These are phyloP conservation scores for Isoperla grammatica DNA, from an alignment of 2,888 invertebrate species.

Conservation along the genomic window DNA sequence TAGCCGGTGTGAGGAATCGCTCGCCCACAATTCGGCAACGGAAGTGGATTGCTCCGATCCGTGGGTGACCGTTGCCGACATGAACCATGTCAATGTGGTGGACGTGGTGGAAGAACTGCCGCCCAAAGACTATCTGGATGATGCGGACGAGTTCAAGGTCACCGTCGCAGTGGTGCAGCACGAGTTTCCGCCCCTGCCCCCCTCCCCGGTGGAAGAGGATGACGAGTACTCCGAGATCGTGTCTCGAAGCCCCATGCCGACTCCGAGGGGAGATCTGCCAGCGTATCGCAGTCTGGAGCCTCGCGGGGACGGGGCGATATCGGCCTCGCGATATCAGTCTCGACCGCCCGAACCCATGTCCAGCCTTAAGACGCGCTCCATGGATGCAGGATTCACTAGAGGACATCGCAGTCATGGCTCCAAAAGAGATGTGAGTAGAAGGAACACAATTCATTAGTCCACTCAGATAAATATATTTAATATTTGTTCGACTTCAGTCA, in stretches of 20 bases:
- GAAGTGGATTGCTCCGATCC: slow-evolving; percentile 30
- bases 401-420: slow-evolving; percentile 41
- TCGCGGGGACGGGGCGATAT: slow-evolving; percentile 1
- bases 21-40: slow-evolving; percentile 11
- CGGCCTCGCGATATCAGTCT: not conserved
- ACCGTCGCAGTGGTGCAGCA: slow-evolving; percentile 61
- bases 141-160: slow-evolving; percentile 42
- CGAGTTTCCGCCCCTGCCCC: slow-evolving; percentile 70
- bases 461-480: too few species aligned
- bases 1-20: slow-evolving; percentile 7
- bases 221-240: slow-evolving; percentile 67
- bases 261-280: slow-evolving; percentile 34
- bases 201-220: slow-evolving; percentile 76
- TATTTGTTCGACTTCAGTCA: too few species aligned
- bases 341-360: slow-evolving; percentile 53
- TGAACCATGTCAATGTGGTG: slow-evolving; percentile 32
- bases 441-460: too few species aligned
- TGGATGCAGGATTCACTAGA: slow-evolving; percentile 72
- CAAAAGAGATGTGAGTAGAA: slow-evolving; percentile 43
- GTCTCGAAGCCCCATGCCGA: slow-evolving; percentile 41
- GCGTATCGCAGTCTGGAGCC: slow-evolving; percentile 32
- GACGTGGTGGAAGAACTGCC: slow-evolving; percentile 24
- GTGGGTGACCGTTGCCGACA: slow-evolving; percentile 34
- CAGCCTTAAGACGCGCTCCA: slow-evolving; percentile 77
- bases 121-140: slow-evolving; percentile 7